Evolutionary conservation across 2,888 invertebrate genomes (phyloP), one percentile per base, ranked within the genome.

Genomic region (Lymantria dispar): DNA sequence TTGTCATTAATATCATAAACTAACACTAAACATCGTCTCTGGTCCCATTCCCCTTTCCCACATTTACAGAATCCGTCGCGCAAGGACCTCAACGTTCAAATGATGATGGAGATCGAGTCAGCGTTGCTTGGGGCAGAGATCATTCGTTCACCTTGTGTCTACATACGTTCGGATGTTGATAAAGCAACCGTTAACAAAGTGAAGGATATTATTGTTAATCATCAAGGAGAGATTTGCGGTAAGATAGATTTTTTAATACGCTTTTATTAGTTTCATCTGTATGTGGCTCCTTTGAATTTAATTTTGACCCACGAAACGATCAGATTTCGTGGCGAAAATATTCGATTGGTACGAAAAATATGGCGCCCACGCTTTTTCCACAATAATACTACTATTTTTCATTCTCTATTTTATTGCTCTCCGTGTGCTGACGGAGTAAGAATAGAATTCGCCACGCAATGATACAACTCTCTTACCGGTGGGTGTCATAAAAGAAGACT

Each of bases 71-170:
- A 97, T 69, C 97, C 98, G 1, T 96, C 97, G 1, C 94, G 97
- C 36, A 95, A 97, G 86, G 98, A 99, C 78, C 94, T 97, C 59
- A 96, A 98, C 74, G 95, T 98, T 53, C 98, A 98, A 80, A 96
- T 99, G 96, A 96, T 98, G 83, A 94, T 96, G 91, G 95, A 95
- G 58, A 96, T 97, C 51, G 97, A 98, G 77, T 96, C 97, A 59
- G 93, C 96, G 0, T 86, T 99, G 48, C 92, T 97, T 15, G 95
- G 95, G 67, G 96, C 95, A 48, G 97, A 97, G 80, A 93, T 96
- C 62, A 94, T 97, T 70, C 92, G 94, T 29, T 93, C 95, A 64
- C 98, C 98, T 0, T 93, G 94, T 62, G 94, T 98, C 50, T 98
- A 93, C 74, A 95, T 98, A 41, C 94, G 95, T 39, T 93, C 97